Evolutionary conservation across 1,140 invertebrate species (phyloP).

Genomic region (Listronotus oregonensis): DNA sequence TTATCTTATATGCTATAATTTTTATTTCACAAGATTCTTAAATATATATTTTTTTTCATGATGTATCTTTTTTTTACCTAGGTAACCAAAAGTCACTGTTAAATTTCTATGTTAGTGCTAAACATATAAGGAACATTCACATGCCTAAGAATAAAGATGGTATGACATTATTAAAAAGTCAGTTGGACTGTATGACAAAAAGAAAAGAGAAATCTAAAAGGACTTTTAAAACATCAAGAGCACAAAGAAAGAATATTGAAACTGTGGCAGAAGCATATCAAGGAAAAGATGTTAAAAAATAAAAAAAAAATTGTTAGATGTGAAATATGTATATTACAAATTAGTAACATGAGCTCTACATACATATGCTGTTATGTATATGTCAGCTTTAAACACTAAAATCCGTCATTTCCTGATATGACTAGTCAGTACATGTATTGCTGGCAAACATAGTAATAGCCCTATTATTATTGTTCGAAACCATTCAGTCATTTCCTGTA

Average conservation of each 20-base stretch:
- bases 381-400: no score
- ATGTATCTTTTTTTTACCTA: slow-evolving; percentile 26
- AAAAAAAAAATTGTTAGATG: no score
- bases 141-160: slow-evolving; percentile 44
- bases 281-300: not conserved
- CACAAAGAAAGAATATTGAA: slow-evolving; percentile 15
- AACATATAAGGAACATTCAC: slow-evolving; percentile 49
- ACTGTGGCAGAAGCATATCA: slow-evolving; percentile 24
- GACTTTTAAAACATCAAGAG: slow-evolving; percentile 32
- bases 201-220: slow-evolving; percentile 40
- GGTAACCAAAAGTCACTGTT: slow-evolving; percentile 42
- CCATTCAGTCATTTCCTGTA: no score
- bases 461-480: no score
- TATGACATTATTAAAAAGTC: slow-evolving; percentile 34
- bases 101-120: slow-evolving; percentile 43
- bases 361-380: no score
- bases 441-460: no score
- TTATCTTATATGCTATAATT: no score
- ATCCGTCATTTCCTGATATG: no score
- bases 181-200: slow-evolving; percentile 31
- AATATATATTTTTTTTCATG: not conserved
- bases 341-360: no score
- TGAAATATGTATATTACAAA: no score
- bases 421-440: no score
- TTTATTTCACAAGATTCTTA: no score